Percentiles rank a stretch among this genome's conserved stretches.
phyloP scores from a whole-genome alignment of 2,113 vertebrate genomes.

The Mustela lutreola region DNA sequence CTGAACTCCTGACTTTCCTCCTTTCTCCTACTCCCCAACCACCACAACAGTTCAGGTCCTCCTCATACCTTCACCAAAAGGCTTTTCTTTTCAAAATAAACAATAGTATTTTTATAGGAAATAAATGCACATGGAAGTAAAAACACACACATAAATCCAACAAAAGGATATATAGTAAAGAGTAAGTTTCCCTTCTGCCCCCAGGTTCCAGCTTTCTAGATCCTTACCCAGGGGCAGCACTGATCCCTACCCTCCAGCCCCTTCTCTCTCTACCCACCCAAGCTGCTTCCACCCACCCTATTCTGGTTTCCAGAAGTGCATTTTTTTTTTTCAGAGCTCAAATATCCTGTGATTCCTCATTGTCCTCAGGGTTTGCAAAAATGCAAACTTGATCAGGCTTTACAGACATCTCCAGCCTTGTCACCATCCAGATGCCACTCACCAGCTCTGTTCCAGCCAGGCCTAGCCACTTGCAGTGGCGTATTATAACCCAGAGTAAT shows the following conservation, averaged over 20 bases:
- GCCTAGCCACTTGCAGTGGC: background rate
- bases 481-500: background rate
- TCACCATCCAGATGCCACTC: background rate
- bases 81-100: conserved; percentile 39
- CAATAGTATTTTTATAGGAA: background rate
- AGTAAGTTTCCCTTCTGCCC: background rate
- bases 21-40: background rate
- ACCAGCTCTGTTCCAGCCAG: background rate
- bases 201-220: background rate
- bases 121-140: background rate
- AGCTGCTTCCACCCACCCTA: background rate
- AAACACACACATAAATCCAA: background rate
- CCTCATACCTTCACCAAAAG: background rate
- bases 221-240: background rate
- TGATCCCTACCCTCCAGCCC: background rate
- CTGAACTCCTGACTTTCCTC: background rate
- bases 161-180: background rate
- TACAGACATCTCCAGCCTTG: background rate
- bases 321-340: background rate
- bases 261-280: background rate
- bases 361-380: background rate
- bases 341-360: background rate
- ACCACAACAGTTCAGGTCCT: background rate
- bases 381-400: background rate
- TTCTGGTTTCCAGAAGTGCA: background rate